Conservation (phyloP, 2,888 invertebrate species). For the Apotomis turbidana region DNA sequence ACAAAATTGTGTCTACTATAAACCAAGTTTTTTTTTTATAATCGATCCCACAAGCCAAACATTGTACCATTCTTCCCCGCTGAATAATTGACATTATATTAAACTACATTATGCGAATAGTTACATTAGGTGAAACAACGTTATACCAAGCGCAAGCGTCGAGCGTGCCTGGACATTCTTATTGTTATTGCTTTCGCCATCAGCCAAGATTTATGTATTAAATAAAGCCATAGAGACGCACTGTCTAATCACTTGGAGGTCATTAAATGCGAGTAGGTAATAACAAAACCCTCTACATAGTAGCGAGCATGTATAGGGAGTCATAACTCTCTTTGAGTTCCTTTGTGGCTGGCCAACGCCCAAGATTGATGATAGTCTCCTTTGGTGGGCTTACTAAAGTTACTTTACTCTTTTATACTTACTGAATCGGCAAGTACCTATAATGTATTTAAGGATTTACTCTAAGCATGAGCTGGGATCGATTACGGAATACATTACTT, state of each 20-base stretch:
- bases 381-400: slow-evolving; percentile 80
- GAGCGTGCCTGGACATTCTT: slow-evolving; percentile 28
- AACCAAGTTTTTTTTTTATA: too few species aligned
- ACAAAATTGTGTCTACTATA: too few species aligned
- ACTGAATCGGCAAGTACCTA: slow-evolving; percentile 25
- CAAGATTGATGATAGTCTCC: slow-evolving; percentile 79
- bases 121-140: too few species aligned
- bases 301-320: slow-evolving; percentile 73
- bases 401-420: slow-evolving; percentile 64
- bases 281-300: slow-evolving; percentile 76
- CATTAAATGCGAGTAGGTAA: slow-evolving; percentile 80
- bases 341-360: slow-evolving; percentile 64
- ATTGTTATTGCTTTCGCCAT: slow-evolving; percentile 40
- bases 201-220: slow-evolving; percentile 72
- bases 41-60: too few species aligned
- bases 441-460: slow-evolving; percentile 49
- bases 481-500: not conserved
- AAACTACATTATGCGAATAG: too few species aligned
- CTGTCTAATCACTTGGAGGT: slow-evolving; percentile 76
- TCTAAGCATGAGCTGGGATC: slow-evolving; percentile 19
- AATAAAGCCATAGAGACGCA: slow-evolving; percentile 70
- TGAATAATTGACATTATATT: too few species aligned
- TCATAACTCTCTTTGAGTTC: slow-evolving; percentile 78
- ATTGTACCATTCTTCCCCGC: too few species aligned
- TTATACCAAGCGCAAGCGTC: too few species aligned